Evolutionary conservation across 2,888 invertebrate species (phyloP).

Genomic region (Lasius platythorax): DNA sequence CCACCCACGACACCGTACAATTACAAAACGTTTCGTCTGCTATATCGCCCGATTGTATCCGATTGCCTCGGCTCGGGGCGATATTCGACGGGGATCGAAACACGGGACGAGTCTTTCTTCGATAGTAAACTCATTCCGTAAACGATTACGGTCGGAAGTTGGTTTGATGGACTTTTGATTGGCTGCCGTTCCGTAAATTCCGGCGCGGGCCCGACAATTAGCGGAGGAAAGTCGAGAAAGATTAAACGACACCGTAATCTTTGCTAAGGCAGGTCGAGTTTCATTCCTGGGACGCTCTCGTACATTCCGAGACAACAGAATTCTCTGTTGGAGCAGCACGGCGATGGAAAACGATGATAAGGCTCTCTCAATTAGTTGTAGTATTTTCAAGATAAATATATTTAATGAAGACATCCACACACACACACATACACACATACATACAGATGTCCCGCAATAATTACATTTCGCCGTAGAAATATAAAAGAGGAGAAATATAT

Average conservation of each 20-base stretch:
- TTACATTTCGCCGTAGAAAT: not conserved
- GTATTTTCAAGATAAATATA: conserved; percentile 19
- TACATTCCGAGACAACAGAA: not conserved
- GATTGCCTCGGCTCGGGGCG: conserved; percentile 17
- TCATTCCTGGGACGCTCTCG: not conserved
- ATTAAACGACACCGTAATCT: conserved; percentile 31
- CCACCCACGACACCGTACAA: conserved; percentile 10
- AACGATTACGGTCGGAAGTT: conserved; percentile 79
- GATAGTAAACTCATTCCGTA: conserved; percentile 75
- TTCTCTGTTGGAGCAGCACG: not conserved
- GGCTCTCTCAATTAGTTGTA: conserved; percentile 18
- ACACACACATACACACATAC: not conserved
- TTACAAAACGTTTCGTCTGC: not conserved
- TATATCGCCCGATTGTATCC: conserved; percentile 44
- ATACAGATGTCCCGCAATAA: not conserved
- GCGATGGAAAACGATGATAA: conserved; percentile 13
- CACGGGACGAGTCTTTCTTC: conserved; percentile 57
- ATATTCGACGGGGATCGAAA: not conserved
- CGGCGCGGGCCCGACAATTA: conserved; percentile 16
- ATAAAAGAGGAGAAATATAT: not conserved
- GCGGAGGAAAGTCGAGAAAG: conserved; percentile 30
- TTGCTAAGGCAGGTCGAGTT: conserved; percentile 18
- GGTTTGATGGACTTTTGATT: conserved; percentile 80
- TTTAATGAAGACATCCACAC: not conserved
- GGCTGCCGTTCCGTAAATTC: conserved; percentile 44